A percentile compares a stretch with the other conserved stretches of the same genome.
Conservation (phyloP, 2,888 invertebrate genomes). For the Chaetogeoica ovagalla region DNA sequence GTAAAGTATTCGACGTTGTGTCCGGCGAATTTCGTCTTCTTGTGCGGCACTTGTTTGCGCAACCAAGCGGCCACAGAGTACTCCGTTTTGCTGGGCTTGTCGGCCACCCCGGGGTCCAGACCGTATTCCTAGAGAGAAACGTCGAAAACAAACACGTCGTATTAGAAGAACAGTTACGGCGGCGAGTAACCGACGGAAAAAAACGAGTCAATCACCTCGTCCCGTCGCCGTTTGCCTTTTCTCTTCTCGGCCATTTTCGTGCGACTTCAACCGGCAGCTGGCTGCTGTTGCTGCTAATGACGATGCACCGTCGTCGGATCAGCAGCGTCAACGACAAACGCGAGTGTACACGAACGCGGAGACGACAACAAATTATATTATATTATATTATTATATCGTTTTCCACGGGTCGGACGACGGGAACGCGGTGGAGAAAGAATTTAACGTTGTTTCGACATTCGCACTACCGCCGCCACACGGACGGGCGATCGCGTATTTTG, state of each 20-base stretch:
- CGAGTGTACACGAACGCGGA: no score
- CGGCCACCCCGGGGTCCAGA: slow-evolving; percentile 57
- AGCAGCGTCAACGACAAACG: not conserved
- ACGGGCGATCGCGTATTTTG: no score
- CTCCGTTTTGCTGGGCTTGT: slow-evolving; percentile 86
- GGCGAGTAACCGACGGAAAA: no score
- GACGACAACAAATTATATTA: no score
- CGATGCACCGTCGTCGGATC: not conserved
- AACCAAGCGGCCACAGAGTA: slow-evolving; percentile 93
- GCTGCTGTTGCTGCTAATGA: not conserved
- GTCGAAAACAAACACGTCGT: slow-evolving; percentile 52
- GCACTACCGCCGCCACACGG: no score
- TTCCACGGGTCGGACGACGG: no score
- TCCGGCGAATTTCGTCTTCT: slow-evolving; percentile 93
- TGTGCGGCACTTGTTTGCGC: slow-evolving; percentile 87
- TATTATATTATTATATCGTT: no score
- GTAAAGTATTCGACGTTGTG: slow-evolving; percentile 97
- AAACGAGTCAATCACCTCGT: slow-evolving; percentile 61
- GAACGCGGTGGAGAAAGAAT: no score
- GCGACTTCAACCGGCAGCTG: no score
- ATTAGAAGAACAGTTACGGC: no score
- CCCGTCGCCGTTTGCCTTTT: slow-evolving; percentile 68
- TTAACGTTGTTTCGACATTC: no score
- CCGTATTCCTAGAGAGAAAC: slow-evolving; percentile 59
- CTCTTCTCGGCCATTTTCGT: slow-evolving; percentile 67